phyloP scores from a whole-genome alignment of 2,113 vertebrate genomes.

The Eira barbara region DNA sequence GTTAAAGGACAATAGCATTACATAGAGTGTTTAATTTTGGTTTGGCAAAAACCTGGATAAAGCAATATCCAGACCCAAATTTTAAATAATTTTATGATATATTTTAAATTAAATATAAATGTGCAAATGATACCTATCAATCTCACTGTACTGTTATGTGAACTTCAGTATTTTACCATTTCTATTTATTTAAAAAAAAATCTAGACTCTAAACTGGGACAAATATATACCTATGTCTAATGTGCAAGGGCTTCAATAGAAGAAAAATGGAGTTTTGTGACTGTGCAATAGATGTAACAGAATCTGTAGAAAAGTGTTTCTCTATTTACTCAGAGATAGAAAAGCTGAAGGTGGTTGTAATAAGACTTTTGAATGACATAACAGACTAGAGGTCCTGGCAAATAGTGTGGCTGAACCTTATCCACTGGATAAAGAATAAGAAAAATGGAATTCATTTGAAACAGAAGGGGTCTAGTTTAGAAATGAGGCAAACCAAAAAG shows the following conservation, averaged over 20 bases:
- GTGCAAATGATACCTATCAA: background rate
- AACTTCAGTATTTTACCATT: background rate
- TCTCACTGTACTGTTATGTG: background rate
- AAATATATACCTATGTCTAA: background rate
- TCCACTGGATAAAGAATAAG: background rate
- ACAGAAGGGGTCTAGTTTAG: background rate
- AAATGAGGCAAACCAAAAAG: background rate
- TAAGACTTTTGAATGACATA: background rate
- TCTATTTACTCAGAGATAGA: background rate
- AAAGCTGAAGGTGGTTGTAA: background rate
- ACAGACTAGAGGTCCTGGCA: background rate
- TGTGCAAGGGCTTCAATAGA: background rate
- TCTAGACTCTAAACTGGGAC: background rate
- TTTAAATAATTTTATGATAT: conserved; percentile 20
- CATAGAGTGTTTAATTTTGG: background rate
- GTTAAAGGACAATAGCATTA: background rate
- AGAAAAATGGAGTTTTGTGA: background rate
- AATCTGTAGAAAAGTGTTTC: background rate
- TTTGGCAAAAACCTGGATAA: background rate
- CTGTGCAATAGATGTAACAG: background rate
- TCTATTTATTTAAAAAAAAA: background rate
- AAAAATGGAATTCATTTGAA: background rate
- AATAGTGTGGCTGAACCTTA: background rate
- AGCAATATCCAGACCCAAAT: background rate
- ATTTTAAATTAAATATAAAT: background rate